These are phyloP conservation scores for Dendronephthya gigantea DNA, from an alignment of 64 coral and sea anemone genomes.

Conservation along the genomic window DNA sequence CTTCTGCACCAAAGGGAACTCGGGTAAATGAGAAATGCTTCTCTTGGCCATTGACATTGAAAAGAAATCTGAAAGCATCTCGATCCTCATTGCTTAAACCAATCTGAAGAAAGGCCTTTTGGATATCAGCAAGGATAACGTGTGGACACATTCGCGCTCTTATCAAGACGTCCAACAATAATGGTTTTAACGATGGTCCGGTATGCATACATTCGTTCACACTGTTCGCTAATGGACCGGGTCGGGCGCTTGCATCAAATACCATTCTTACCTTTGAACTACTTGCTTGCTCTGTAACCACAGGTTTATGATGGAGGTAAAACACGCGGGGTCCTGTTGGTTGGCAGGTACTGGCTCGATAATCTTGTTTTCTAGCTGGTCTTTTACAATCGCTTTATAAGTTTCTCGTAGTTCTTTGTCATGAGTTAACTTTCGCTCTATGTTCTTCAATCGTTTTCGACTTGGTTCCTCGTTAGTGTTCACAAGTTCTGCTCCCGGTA, in stretches of 20 bases:
- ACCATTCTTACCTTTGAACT: constrained; percentile 51
- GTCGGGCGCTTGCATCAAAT: constrained; percentile 22
- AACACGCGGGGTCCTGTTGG: background rate
- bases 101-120: background rate
- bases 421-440: constrained; percentile 35
- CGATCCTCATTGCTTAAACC: constrained; percentile 24
- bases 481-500: constrained; percentile 29
- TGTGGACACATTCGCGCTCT: background rate
- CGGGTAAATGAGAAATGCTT: background rate
- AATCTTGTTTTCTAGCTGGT: constrained; percentile 33
- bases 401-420: constrained; percentile 2
- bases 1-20: background rate
- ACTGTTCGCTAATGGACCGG: constrained; percentile 18
- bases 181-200: constrained; percentile 22
- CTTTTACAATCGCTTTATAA: constrained; percentile 35
- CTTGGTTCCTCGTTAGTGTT: constrained; percentile 49
- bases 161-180: constrained; percentile 27
- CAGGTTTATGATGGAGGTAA: constrained; percentile 37
- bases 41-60: constrained; percentile 29
- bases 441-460: constrained; percentile 27
- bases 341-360: constrained; percentile 18
- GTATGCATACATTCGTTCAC: constrained; percentile 45
- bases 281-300: background rate
- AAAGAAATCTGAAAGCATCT: constrained; percentile 35
- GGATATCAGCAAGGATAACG: background rate